Percentiles rank a stretch among this genome's conserved stretches.
Conservation (phyloP, 2,888 invertebrate genomes). For the Himalopsyche kuldschensis region DNA sequence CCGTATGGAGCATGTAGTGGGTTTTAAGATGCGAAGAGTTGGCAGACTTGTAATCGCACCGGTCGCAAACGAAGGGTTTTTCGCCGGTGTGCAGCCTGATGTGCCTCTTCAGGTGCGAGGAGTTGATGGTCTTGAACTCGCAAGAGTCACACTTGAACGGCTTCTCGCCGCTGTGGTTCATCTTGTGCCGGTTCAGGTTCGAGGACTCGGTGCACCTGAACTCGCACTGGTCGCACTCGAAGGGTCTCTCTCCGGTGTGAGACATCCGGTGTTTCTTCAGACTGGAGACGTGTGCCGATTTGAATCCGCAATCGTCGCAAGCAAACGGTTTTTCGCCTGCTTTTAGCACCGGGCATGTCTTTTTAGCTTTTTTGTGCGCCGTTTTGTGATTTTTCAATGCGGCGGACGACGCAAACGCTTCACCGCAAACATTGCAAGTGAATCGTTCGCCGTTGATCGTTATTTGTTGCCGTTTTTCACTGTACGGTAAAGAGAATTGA, state of each 20-base stretch:
- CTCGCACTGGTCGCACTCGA: not conserved
- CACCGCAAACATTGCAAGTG: no score
- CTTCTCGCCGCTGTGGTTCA: not conserved
- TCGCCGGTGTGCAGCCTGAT: not conserved
- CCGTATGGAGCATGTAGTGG: no score
- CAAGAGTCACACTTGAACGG: not conserved
- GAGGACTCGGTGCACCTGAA: not conserved
- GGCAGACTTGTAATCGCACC: not conserved
- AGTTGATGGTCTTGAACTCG: not conserved
- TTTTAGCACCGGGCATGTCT: not conserved
- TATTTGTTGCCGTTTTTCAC: no score
- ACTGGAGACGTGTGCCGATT: not conserved
- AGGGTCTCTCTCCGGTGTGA: conserved; percentile 14
- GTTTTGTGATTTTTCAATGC: no score
- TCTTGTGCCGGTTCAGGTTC: not conserved
- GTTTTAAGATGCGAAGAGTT: no score
- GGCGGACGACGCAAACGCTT: no score
- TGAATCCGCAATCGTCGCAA: not conserved
- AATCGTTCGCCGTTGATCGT: no score
- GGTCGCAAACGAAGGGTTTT: not conserved
- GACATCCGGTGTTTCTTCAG: not conserved
- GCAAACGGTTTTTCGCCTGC: conserved; percentile 3
- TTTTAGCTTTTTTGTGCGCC: not conserved
- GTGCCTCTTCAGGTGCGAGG: not conserved
- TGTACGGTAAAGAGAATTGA: no score